These are phyloP conservation scores for Hypomecis atomaria DNA, from an alignment of 2,888 invertebrate species.

Conservation along the genomic window DNA sequence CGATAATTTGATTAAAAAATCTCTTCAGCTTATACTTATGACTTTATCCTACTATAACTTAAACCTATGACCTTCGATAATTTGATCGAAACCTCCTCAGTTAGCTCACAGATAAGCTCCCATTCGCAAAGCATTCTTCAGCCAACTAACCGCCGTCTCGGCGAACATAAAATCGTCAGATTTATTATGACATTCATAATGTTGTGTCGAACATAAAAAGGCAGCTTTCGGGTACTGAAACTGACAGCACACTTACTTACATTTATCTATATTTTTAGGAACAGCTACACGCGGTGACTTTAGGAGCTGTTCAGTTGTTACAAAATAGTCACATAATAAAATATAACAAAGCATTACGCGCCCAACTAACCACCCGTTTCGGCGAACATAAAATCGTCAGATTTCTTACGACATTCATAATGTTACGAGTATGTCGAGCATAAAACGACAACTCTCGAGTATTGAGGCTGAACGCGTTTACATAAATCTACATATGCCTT, in stretches of 20 bases:
- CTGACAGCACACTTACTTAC: constrained; percentile 5
- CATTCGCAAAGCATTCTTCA: neutral
- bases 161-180: constrained; percentile 32
- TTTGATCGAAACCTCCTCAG: too few species aligned
- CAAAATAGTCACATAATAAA: too few species aligned
- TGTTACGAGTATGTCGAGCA: constrained; percentile 23
- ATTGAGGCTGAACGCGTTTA: constrained; percentile 8
- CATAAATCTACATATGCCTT: neutral
- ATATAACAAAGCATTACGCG: neutral
- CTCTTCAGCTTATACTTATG: too few species aligned
- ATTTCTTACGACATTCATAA: constrained; percentile 29
- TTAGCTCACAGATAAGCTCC: too few species aligned
- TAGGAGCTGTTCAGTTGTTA: neutral
- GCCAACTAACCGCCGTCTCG: neutral
- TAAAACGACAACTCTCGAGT: constrained; percentile 21
- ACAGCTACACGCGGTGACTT: neutral
- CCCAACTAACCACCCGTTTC: neutral
- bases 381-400: constrained; percentile 28
- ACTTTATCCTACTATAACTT: too few species aligned
- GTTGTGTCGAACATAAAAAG: constrained; percentile 31
- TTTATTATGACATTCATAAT: constrained; percentile 33
- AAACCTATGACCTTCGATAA: too few species aligned
- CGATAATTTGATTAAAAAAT: too few species aligned
- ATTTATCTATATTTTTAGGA: neutral
- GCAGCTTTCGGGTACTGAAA: constrained; percentile 10